Evolutionary conservation across 2,797 vertebrate species (phyloP), one percentile per base, ranked within the genome.

Genomic region (Schizopygopsis malacanthus): DNA sequence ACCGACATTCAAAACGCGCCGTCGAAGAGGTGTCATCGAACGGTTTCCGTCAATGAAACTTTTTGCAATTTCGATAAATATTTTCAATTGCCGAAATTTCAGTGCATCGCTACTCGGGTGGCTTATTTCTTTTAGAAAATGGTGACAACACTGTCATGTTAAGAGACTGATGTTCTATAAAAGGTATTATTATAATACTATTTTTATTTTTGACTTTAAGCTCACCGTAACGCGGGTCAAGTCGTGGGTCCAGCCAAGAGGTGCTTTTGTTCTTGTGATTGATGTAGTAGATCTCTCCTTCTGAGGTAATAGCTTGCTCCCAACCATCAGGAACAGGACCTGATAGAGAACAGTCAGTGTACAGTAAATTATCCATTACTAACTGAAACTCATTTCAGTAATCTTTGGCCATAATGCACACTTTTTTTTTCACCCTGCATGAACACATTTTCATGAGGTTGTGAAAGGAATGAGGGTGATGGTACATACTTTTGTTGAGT

Each of bases 251-350:
- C 93, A 99, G 96, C 98, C 98, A 99, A 93, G 98, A 99, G 91
- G 98, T 99, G 91, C 97, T 97, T 95, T 99, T 99, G 96, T 98
- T 99, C 96, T 99, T 98, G 96, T 99, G 98, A 96, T 99, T 99
- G 94, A 99, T 99, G 95, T 99, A 99, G 96, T 99, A 99, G 93
- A 98, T 97, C 95, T 99, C 98, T 93, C 98, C 98, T 92, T 99
- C 98, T 94, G 97, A 96, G 94, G 98, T 99, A 93, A 99, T 96
- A 88, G 97, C 97, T 95, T 99, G 98, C 94, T 99, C 98, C 98
- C 98, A 99, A 95, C 97, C 97, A 80, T 99, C 98, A 92, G 98
- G 98, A 91, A 99, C 96, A 93, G 98, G 95, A 95, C 97, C 98
- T 99, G 95, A 88, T 94, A 94, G 79, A 88, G 86, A 91, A 86